Percentiles rank a stretch among this genome's conserved stretches.
Conservation (phyloP, 1,140 invertebrate genomes). For the Temnothorax nylanderi region DNA sequence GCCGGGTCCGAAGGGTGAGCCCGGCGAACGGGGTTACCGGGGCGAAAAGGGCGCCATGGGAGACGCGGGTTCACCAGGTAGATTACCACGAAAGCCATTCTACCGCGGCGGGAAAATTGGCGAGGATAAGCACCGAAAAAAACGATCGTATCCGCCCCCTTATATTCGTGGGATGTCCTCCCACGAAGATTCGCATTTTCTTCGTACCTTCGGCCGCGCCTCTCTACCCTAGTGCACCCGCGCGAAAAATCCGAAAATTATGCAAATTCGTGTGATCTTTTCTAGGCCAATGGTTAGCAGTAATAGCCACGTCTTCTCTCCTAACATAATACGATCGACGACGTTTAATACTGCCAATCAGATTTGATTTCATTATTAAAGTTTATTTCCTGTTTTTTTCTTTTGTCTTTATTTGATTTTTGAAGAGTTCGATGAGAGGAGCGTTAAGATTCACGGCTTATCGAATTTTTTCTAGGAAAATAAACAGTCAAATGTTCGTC, state of each 20-base stretch:
- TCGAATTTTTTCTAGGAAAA: background rate
- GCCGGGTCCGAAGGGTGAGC: conserved; percentile 85
- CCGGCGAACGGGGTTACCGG: conserved; percentile 82
- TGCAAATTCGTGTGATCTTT: background rate
- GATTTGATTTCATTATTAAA: background rate
- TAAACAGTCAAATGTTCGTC: background rate
- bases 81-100: conserved; percentile 71
- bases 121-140: conserved; percentile 46
- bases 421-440: background rate
- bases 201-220: background rate
- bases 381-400: background rate
- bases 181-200: background rate
- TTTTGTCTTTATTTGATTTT: background rate
- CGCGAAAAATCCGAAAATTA: conserved; percentile 25
- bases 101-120: conserved; percentile 50
- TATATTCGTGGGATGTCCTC: background rate
- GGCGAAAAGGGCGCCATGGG: conserved; percentile 85
- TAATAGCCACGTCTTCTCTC: background rate
- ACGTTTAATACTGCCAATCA: background rate
- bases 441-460: background rate
- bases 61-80: conserved; percentile 84
- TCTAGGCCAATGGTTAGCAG: background rate
- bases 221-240: background rate
- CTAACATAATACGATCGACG: background rate
- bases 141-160: conserved; percentile 30